Evolutionary conservation across 2,888 invertebrate species (phyloP).

Genomic region (Cataglyphis albicans): DNA sequence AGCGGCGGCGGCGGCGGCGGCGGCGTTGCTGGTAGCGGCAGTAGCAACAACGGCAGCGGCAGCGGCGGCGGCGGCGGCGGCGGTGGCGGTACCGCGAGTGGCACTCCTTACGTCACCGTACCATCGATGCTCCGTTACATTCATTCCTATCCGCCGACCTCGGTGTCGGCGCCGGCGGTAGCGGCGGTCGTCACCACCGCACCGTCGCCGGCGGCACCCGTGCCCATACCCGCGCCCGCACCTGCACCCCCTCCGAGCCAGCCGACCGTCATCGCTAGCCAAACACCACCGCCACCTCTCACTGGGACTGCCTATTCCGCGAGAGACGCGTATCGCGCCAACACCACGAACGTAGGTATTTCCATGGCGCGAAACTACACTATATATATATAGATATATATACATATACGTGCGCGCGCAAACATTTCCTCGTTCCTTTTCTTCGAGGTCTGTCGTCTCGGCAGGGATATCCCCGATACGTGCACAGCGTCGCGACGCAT

Average conservation of each 20-base stretch:
- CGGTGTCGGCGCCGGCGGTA: slow-evolving; percentile 77
- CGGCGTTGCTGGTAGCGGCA: slow-evolving; percentile 60
- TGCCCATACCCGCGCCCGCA: slow-evolving; percentile 65
- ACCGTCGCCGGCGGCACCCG: slow-evolving; percentile 78
- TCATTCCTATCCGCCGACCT: slow-evolving; percentile 84
- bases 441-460: slow-evolving; percentile 20
- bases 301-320: slow-evolving; percentile 83
- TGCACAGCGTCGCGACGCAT: slow-evolving; percentile 4
- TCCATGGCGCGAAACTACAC: slow-evolving; percentile 7
- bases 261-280: slow-evolving; percentile 83
- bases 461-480: background rate
- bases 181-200: slow-evolving; percentile 70
- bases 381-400: background rate
- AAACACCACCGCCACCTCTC: slow-evolving; percentile 86
- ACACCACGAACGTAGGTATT: slow-evolving; percentile 82
- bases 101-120: slow-evolving; percentile 83
- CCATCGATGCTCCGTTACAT: slow-evolving; percentile 85
- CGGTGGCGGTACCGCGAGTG: slow-evolving; percentile 59
- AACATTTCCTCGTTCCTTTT: background rate
- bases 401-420: background rate
- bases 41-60: slow-evolving; percentile 51
- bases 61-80: slow-evolving; percentile 61
- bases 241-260: slow-evolving; percentile 60
- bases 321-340: slow-evolving; percentile 83
- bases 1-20: slow-evolving; percentile 56